Base-by-base conservation (phyloP, 2,113 vertebrate species). In the Sarotherodon lohbergeri region DNA sequence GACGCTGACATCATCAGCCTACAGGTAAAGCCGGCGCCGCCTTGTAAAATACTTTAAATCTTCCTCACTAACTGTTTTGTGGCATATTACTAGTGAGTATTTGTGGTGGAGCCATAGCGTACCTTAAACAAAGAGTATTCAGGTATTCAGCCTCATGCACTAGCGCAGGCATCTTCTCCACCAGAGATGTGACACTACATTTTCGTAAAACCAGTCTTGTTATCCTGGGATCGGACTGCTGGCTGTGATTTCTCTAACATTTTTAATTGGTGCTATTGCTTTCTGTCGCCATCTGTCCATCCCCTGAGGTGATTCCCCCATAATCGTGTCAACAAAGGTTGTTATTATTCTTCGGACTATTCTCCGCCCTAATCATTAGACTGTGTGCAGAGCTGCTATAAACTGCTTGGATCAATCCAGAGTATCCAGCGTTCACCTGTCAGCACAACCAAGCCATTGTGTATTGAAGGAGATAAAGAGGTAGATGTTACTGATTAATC, bases 1-100 rank as follows among this genome's bases (percentile, higher is more conserved):
- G 98, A 99, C 52, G 98, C 98, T 55, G 99, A 99, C 95, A 98
- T 99, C 96, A 98, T 99, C 94, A 99, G 98, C 93, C 90, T 91
- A 61, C 93, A 95, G 95, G 95, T 95, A 19, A 84, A 32, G 22
- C 22, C 13, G 2, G 17, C 17, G 0, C 0, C 2, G 0, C 2
- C 36, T 27, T 50, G 0, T 19, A 0, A n/a, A 24, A 76, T 11
- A 46, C 41, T 73, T 3, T 29, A 48, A 29, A 73, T 29, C 41
- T 27, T 73, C 8, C 41, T 48, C 68, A 48, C 0, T 73, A 48
- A 48, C 22, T 19, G 9, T 29, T 48, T 29, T 19, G 43, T 0
- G 0, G 16, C 22, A 19, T 4, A 8, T 50, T 76, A 17, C 4
- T 0, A 0, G 8, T 43, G 36, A 41, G 22, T 48, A 48, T 48